Evolutionary conservation across 30 jellyfish, hydroid and myxozoan genomes (phyloP).

Genomic region (Aurelia sp.): DNA sequence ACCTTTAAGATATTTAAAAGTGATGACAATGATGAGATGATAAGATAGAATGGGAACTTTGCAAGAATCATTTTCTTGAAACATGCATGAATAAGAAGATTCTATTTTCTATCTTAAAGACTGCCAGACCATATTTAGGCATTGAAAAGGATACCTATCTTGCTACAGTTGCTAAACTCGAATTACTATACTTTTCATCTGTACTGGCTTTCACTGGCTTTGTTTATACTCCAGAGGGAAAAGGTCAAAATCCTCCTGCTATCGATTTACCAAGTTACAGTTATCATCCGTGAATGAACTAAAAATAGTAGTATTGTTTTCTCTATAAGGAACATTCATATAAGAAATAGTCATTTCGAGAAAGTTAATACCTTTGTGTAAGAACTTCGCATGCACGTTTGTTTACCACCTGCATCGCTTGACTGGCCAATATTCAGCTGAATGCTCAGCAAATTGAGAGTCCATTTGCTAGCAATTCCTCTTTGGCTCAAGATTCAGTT

Average conservation of each 20-base stretch:
- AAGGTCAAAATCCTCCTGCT: no score
- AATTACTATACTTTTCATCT: not conserved
- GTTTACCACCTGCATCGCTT: slow-evolving; percentile 33
- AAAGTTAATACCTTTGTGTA: slow-evolving; percentile 2
- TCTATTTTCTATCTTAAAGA: no score
- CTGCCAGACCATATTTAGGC: no score
- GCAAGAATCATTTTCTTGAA: not conserved
- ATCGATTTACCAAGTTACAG: no score
- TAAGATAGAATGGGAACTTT: no score
- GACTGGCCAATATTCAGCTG: slow-evolving; percentile 13
- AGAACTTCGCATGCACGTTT: slow-evolving; percentile 27
- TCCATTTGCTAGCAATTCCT: slow-evolving; percentile 4
- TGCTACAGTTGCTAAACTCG: not conserved
- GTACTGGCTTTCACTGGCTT: no score
- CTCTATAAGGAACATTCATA: no score
- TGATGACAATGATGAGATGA: not conserved
- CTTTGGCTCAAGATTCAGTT: slow-evolving; percentile 27
- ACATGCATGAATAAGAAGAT: not conserved
- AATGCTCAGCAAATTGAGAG: slow-evolving; percentile 11
- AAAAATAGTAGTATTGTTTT: no score
- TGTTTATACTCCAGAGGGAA: no score
- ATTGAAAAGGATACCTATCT: not conserved
- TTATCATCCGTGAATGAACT: no score
- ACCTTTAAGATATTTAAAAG: slow-evolving; percentile 6
- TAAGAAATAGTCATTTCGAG: not conserved